Evolutionary conservation across 1,140 invertebrate genomes (phyloP).

Genomic region (Hypsibius dujardini): DNA sequence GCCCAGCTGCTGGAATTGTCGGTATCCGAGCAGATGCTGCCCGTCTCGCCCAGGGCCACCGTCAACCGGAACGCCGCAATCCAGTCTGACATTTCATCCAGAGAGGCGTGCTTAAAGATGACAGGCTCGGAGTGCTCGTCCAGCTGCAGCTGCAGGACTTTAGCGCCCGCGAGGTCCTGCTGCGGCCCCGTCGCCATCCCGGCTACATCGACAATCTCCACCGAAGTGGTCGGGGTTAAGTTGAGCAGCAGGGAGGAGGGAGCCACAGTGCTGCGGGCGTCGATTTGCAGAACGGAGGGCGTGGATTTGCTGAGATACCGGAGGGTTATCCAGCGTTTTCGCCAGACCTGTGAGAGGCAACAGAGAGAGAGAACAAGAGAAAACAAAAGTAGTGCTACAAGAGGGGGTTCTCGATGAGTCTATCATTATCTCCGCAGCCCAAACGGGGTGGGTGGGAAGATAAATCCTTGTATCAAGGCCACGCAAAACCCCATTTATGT

Average conservation of each 20-base stretch:
- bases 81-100: constrained; percentile 1
- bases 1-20: constrained; percentile 13
- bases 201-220: not conserved
- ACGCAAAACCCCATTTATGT: too few species aligned
- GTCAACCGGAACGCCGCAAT: constrained; percentile 9
- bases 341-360: too few species aligned
- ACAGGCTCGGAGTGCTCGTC: not conserved
- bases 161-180: constrained; percentile 8
- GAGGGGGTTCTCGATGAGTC: too few species aligned
- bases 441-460: too few species aligned
- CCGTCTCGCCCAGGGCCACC: not conserved
- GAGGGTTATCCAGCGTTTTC: not conserved
- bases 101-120: not conserved
- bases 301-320: not conserved
- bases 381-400: too few species aligned
- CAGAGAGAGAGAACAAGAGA: too few species aligned
- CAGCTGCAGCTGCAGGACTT: not conserved
- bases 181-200: too few species aligned
- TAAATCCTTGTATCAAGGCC: too few species aligned
- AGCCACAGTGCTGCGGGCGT: not conserved
- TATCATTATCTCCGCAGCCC: too few species aligned
- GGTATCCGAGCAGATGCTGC: constrained; percentile 11
- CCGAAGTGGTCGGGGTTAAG: not conserved
- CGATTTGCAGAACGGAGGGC: not conserved
- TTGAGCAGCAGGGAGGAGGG: not conserved